These are phyloP conservation scores for Tachysurus fulvidraco DNA, from an alignment of 2,113 vertebrate genomes.

Conservation along the genomic window DNA sequence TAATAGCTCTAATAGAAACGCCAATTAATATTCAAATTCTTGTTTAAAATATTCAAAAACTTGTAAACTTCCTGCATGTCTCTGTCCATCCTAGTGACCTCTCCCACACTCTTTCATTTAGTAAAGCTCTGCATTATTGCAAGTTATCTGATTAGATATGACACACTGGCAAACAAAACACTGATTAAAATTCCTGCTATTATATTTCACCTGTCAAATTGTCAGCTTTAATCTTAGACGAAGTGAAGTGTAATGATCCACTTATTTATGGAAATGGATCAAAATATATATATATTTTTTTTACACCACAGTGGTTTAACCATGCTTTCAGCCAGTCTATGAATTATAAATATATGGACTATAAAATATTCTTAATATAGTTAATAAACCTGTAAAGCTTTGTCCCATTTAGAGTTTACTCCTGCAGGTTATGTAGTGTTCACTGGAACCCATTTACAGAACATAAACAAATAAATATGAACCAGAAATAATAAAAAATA, in stretches of 20 bases:
- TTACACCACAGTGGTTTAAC: not conserved
- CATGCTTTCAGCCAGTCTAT: not conserved
- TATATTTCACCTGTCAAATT: slow-evolving; percentile 14
- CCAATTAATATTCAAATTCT: not conserved
- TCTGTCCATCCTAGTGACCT: not conserved
- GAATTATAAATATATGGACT: no score
- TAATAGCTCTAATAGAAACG: not conserved
- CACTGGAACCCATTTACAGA: not conserved
- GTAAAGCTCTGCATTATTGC: slow-evolving; percentile 11
- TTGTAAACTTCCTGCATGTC: not conserved
- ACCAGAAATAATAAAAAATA: not conserved
- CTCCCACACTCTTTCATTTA: slow-evolving; percentile 13
- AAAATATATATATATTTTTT: slow-evolving; percentile 13
- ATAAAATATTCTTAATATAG: not conserved
- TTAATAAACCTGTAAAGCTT: not conserved
- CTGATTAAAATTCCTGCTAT: slow-evolving; percentile 56
- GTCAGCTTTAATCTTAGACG: not conserved
- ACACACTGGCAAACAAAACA: slow-evolving; percentile 47
- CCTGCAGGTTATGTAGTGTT: no score
- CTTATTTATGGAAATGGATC: not conserved
- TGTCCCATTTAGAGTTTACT: not conserved
- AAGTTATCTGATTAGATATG: slow-evolving; percentile 51
- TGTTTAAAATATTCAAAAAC: not conserved
- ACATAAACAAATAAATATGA: not conserved
- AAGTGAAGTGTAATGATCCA: not conserved